Evolutionary conservation across 2,888 invertebrate species (phyloP), one percentile per base, ranked within the genome.

Genomic region (Sericinus montela): DNA sequence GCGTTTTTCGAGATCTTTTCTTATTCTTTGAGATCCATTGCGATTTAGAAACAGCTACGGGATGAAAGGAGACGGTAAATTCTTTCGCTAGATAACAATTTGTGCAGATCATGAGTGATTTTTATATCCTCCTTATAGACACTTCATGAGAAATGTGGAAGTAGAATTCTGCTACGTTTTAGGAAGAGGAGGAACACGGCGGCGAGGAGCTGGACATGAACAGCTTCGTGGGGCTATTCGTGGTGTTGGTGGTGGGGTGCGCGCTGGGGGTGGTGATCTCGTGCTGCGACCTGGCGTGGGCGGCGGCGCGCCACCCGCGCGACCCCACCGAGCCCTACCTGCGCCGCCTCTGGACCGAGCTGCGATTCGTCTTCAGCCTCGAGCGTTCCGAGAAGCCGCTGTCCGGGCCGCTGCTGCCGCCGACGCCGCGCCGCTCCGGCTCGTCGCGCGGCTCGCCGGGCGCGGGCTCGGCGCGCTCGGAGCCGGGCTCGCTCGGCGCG

Each of bases 151-250:
- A 19, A 19, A 19, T 5, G 19, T 5, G 19, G 3, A n/a, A n/a
- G n/a, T 19, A 5, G 3, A 19, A 2, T 19, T 5, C 19, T 19
- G 19, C 5, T 5, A 5, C 3, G 2, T 15, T 16, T 41, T 69
- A 85, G 85, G 70, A 63, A 38, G 61, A 56, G 23, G 83, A 80
- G 16, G 76, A 75, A 34, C 69, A 59, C 57, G 73, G 68, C 58
- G 83, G 72, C 60, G 62, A 59, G 69, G 80, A 67, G 80, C 90
- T 60, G 48, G 91, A 90, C 46, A 88, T 97, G 64, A 90, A 91
- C 54, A 96, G 97, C 78, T 94, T 96, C 32, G 92, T 93, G 56
- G 96, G 96, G 35, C 93, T 96, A 35, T 96, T 95, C 79, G 82
- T 94, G 48, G 94, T 96, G 54, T 84, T 96, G 52, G 90, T 91